A percentile compares a stretch with the other conserved stretches of the same genome.
Evolutionary conservation across 1,140 invertebrate genomes (phyloP).

Genomic region (Harpegnathos saltator): DNA sequence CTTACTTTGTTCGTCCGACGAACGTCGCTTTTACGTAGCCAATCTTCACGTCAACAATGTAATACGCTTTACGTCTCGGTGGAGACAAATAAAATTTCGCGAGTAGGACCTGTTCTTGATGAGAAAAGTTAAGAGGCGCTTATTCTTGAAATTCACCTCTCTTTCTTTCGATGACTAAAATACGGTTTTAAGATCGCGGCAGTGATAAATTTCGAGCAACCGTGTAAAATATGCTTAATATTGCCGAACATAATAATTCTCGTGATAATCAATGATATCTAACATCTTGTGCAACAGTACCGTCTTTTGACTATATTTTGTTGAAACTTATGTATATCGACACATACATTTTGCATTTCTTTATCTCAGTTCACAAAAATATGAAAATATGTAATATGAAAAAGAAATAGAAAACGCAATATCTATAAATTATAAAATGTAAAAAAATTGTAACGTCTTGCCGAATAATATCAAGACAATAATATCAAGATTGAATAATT

Average conservation of each 20-base stretch:
- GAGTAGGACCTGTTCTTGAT: slow-evolving; percentile 57
- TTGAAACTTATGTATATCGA: too few species aligned
- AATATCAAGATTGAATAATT: slow-evolving; percentile 1
- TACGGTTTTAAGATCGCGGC: slow-evolving; percentile 1
- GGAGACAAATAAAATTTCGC: slow-evolving; percentile 69
- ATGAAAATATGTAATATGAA: too few species aligned
- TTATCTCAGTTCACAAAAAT: neutral
- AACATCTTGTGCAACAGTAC: neutral
- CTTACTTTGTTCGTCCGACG: slow-evolving; percentile 12
- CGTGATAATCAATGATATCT: neutral
- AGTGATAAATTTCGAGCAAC: slow-evolving; percentile 3
- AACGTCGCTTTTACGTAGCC: slow-evolving; percentile 68
- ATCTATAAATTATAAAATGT: neutral
- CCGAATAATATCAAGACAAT: neutral
- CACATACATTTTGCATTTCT: neutral
- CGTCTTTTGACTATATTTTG: neutral
- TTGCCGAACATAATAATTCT: slow-evolving; percentile 9
- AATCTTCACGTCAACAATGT: slow-evolving; percentile 72
- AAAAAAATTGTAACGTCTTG: neutral
- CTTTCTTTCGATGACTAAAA: slow-evolving; percentile 40
- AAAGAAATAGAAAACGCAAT: too few species aligned
- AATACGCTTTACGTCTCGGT: slow-evolving; percentile 64
- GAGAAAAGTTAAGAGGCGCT: slow-evolving; percentile 64
- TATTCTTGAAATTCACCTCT: slow-evolving; percentile 43
- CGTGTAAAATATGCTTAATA: neutral